A percentile compares a stretch with the other conserved stretches of the same genome.
Evolutionary conservation across 2,797 vertebrate genomes (phyloP).

Genomic region (Scarus forsteni): DNA sequence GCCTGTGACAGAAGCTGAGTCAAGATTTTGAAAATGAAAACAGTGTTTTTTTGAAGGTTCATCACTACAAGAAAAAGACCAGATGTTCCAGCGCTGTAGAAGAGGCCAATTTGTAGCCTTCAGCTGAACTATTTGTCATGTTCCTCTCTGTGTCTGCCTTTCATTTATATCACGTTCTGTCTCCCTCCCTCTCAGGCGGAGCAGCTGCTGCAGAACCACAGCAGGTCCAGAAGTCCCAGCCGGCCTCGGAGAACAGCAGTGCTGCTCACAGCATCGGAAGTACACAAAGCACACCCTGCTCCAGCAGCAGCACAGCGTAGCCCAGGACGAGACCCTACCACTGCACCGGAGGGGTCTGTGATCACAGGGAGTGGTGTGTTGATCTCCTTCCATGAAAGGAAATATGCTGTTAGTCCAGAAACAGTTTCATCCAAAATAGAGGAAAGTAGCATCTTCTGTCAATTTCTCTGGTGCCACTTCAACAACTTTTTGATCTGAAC

Average conservation of each 20-base stretch:
- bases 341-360: conserved; percentile 37
- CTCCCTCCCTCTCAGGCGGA: conserved; percentile 81
- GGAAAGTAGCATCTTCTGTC: conserved; percentile 14
- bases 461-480: conserved; percentile 31
- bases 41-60: too few relatives aligned
- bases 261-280: conserved; percentile 95
- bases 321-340: conserved; percentile 26
- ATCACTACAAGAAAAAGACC: conserved; percentile 7
- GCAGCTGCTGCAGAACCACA: conserved; percentile 76
- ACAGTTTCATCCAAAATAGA: conserved; percentile 16
- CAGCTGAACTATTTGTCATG: conserved; percentile 13
- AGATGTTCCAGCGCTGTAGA: background rate
- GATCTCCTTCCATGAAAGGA: conserved; percentile 61
- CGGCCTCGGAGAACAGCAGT: conserved; percentile 95
- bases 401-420: conserved; percentile 40
- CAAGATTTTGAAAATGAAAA: too few relatives aligned
- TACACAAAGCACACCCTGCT: conserved; percentile 97
- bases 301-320: conserved; percentile 95
- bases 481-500: conserved; percentile 51
- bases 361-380: conserved; percentile 58
- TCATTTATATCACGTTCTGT: conserved; percentile 8
- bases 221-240: conserved; percentile 86
- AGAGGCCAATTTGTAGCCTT: conserved; percentile 22
- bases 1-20: too few relatives aligned
- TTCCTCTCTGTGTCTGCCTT: conserved; percentile 2